Evolutionary conservation across 2,888 invertebrate genomes (phyloP), one percentile per base, ranked within the genome.

Genomic region (Parochlus steinenii): DNA sequence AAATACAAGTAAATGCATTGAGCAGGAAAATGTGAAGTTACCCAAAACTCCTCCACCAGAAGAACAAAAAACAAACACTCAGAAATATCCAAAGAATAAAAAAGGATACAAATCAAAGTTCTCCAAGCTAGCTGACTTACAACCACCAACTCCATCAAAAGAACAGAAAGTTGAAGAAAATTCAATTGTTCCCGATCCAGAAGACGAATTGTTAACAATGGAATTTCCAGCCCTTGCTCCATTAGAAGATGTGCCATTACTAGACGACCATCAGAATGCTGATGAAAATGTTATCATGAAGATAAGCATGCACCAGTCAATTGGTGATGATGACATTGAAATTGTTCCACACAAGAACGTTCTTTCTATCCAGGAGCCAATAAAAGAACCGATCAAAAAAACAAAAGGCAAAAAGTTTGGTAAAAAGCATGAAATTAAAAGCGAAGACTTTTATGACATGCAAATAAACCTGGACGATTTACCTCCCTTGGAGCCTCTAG

Each of bases 281-380:
- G 26, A 38, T 31, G 37, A 28, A 18, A 20, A 33, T 16, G 23
- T 25, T 4, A 24, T 31, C 6, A 14, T 17, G 22, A 35, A 38
- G 24, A 38, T 39, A 22, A 35, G 33, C 25, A 33, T 33, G 17
- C 37, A 33, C 11, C 39, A 39, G 23, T 25, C 29, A 14, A 39
- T 31, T 12, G 34, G 37, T 12, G 37, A 39, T 15, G 39, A 39
- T 27, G 27, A 32, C 8, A 36, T 39, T 26, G 33, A 40, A 27
- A 27, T 37, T n/a, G 31, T 32, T 15, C 15, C 29, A 3, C 36
- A 39, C 10, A 31, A 33, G 16, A 16, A 35, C 10, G 8, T 14
- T 3, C 16, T 14, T 3, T 26, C n/a, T 7, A 27, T 31, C 22
- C 24, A 24, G 3, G 34, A 28, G 14, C 11, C 16, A 18, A 20